These are phyloP conservation scores for Asteroscopus sphinx DNA, from an alignment of 2,888 invertebrate species.

Conservation along the genomic window DNA sequence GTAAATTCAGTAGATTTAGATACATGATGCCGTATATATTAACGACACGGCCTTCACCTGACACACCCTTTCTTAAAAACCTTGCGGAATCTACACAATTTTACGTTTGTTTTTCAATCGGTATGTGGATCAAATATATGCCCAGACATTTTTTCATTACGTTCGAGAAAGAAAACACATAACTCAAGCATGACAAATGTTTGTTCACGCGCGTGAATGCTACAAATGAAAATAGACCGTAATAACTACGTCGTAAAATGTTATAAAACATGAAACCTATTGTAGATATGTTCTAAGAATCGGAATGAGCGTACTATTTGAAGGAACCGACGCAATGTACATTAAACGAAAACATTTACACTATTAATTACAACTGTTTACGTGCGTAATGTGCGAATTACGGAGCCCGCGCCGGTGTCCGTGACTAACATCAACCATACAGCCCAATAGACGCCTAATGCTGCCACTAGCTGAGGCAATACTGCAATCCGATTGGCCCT, in stretches of 20 bases:
- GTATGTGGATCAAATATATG: slow-evolving; percentile 38
- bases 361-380: slow-evolving; percentile 56
- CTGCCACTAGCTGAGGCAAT: too few relatives aligned
- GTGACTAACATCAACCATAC: too few relatives aligned
- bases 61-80: slow-evolving; percentile 4
- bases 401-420: slow-evolving; percentile 24
- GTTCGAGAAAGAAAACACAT: slow-evolving; percentile 39
- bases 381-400: slow-evolving; percentile 49
- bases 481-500: too few relatives aligned
- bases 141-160: slow-evolving; percentile 44
- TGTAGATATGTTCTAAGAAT: slow-evolving; percentile 49
- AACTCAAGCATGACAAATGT: slow-evolving; percentile 48
- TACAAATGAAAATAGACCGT: slow-evolving; percentile 45
- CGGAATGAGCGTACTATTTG: slow-evolving; percentile 40
- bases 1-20: too few relatives aligned
- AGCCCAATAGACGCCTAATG: too few relatives aligned
- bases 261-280: slow-evolving; percentile 34
- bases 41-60: slow-evolving; percentile 10
- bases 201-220: slow-evolving; percentile 36
- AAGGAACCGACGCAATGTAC: slow-evolving; percentile 22
- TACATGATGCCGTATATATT: too few relatives aligned
- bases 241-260: slow-evolving; percentile 32
- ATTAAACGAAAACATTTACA: slow-evolving; percentile 50
- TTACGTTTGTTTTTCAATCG: slow-evolving; percentile 26
- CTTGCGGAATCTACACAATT: slow-evolving; percentile 21